Percentiles rank a stretch among this genome's conserved stretches.
Conservation (phyloP, 2,888 invertebrate species). For the Azorinus chamasolen region DNA sequence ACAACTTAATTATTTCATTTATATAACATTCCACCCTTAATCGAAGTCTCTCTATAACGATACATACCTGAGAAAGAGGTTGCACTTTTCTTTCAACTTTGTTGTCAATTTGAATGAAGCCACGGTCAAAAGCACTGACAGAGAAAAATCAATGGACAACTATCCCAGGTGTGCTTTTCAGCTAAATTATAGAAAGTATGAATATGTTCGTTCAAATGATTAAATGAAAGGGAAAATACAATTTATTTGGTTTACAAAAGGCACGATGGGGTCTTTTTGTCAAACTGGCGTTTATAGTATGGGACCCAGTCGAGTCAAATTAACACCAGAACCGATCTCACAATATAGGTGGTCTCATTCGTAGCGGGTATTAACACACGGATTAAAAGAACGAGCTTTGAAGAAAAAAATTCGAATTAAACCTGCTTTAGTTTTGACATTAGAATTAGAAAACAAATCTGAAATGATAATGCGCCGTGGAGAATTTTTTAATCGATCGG, state of each 20-base stretch:
- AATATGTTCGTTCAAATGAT: slow-evolving; percentile 54
- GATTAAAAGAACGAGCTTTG: too few species aligned
- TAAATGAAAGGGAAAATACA: slow-evolving; percentile 68
- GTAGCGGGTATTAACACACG: too few species aligned
- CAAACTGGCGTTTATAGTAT: too few species aligned
- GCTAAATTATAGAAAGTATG: slow-evolving; percentile 12
- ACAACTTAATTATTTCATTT: not conserved
- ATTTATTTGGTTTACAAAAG: slow-evolving; percentile 57
- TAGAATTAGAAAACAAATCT: too few species aligned
- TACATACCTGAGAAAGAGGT: not conserved
- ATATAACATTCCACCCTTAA: slow-evolving; percentile 8
- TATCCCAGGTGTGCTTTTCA: slow-evolving; percentile 35
- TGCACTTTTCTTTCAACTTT: slow-evolving; percentile 23
- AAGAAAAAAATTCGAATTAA: too few species aligned
- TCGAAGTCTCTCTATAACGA: not conserved
- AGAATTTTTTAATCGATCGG: too few species aligned
- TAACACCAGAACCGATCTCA: slow-evolving; percentile 26
- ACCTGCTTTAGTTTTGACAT: too few species aligned
- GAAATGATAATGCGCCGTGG: too few species aligned
- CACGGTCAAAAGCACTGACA: slow-evolving; percentile 36
- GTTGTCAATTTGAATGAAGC: slow-evolving; percentile 42
- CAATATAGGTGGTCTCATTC: slow-evolving; percentile 50
- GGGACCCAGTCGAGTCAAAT: slow-evolving; percentile 43
- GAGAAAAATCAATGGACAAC: slow-evolving; percentile 49
- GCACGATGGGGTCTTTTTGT: slow-evolving; percentile 7